Evolutionary conservation across 2,888 invertebrate species (phyloP), one percentile per base, ranked within the genome.

Genomic region (Pristionchus entomophagus): DNA sequence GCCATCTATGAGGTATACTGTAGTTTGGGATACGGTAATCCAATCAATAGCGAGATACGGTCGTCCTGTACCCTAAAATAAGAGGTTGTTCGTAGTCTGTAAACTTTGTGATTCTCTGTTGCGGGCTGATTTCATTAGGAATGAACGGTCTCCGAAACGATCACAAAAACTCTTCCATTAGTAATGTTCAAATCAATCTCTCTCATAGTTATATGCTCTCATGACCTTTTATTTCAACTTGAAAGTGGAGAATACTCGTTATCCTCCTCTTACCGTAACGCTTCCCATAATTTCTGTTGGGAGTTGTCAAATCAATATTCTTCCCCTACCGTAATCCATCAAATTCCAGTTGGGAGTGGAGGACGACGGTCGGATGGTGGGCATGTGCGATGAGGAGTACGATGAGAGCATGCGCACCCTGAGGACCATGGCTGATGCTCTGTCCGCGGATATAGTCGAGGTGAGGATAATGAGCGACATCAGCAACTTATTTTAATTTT

Each of bases 1-100:
- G 98, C 98, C 0, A 97, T 99, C 88, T 99, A 99, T 94, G 97
- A 98, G 87, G 89, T 89, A 45, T n/a, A n/a, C n/a, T n/a, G n/a
- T n/a, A n/a, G n/a, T n/a, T n/a, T 10, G 10, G 10, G 19, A 32
- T 12, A 19, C 81, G 26, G 26, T 77, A 41, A n/a, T n/a, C n/a
- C n/a, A n/a, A n/a, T n/a, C n/a, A n/a, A n/a, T n/a, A n/a, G n/a
- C n/a, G n/a, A n/a, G n/a, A n/a, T n/a, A n/a, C n/a, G n/a, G n/a
- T n/a, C n/a, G n/a, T n/a, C n/a, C n/a, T n/a, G n/a, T n/a, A n/a
- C n/a, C n/a, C n/a, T n/a, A n/a, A n/a, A n/a, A n/a, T n/a, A n/a
- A n/a, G n/a, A n/a, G n/a, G n/a, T n/a, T n/a, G n/a, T n/a, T n/a
- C n/a, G n/a, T n/a, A n/a, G n/a, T n/a, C n/a, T n/a, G n/a, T n/a